Evolutionary conservation across 2,888 invertebrate species (phyloP).

Genomic region (Lasioglossum figueresi): DNA sequence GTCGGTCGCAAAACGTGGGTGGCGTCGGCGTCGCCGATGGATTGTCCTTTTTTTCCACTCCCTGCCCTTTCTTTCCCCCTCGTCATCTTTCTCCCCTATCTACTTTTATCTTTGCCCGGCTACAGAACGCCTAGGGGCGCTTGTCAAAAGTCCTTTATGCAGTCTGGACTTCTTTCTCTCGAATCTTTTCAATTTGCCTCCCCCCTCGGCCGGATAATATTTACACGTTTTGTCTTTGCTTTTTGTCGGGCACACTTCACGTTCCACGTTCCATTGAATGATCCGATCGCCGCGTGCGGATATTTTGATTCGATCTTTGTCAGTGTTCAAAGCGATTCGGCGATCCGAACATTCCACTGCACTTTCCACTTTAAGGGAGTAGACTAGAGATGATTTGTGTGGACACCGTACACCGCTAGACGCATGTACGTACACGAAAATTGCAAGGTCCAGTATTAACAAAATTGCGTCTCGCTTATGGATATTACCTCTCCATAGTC

Average conservation of each 20-base stretch:
- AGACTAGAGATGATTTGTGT: no score
- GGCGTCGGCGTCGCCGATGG: constrained; percentile 34
- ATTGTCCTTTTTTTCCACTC: constrained; percentile 55
- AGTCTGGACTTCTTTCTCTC: not conserved
- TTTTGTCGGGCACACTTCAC: not conserved
- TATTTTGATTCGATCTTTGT: not conserved
- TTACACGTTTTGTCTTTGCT: constrained; percentile 5
- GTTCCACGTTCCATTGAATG: not conserved
- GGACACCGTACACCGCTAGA: no score
- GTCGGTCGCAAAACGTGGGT: constrained; percentile 46
- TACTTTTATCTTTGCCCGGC: constrained; percentile 48
- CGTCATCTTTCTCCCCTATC: constrained; percentile 33
- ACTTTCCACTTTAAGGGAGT: not conserved
- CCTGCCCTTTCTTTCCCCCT: not conserved
- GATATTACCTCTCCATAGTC: no score
- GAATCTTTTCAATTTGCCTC: constrained; percentile 6
- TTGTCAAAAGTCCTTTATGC: constrained; percentile 51
- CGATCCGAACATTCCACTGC: not conserved
- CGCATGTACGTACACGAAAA: no score
- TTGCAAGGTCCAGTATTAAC: no score
- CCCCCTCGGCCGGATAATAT: not conserved
- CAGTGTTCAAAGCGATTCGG: no score
- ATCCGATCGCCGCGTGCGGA: not conserved
- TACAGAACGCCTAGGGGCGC: constrained; percentile 27
- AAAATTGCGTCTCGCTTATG: no score